phyloP scores from a whole-genome alignment of 92 coral and sea anemone genomes.

The Phenganax marumi region DNA sequence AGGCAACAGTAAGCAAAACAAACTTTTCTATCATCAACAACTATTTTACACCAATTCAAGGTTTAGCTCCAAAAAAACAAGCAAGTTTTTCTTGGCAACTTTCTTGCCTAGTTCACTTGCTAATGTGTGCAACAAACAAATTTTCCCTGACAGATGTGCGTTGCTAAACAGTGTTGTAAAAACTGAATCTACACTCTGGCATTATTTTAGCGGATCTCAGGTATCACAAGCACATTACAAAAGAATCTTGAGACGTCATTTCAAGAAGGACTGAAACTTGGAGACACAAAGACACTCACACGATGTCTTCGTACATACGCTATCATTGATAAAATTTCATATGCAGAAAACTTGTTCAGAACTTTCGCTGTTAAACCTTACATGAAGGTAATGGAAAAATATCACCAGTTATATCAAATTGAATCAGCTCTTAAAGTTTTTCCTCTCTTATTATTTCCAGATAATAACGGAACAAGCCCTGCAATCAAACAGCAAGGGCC shows the following conservation, averaged over 20 bases:
- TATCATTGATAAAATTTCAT: conserved; percentile 91
- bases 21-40: too few relatives aligned
- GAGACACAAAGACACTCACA: conserved; percentile 74
- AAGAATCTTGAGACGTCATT: conserved; percentile 90
- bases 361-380: conserved; percentile 87
- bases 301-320: conserved; percentile 93
- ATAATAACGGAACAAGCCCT: conserved; percentile 65
- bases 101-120: too few relatives aligned
- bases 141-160: too few relatives aligned
- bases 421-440: too few relatives aligned
- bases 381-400: conserved; percentile 68
- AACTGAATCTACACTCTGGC: too few relatives aligned
- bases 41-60: too few relatives aligned
- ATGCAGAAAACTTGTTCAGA: conserved; percentile 88
- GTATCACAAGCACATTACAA: conserved; percentile 91
- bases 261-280: conserved; percentile 89
- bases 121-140: too few relatives aligned
- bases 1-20: conserved; percentile 20
- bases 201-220: conserved; percentile 77
- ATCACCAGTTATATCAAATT: background rate
- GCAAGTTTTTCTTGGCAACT: too few relatives aligned
- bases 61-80: too few relatives aligned
- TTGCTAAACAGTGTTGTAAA: too few relatives aligned
- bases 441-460: conserved; percentile 36
- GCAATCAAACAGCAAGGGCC: conserved; percentile 54